phyloP scores from a whole-genome alignment of 2,113 vertebrate species.

The Chascanopsetta lugubris region DNA sequence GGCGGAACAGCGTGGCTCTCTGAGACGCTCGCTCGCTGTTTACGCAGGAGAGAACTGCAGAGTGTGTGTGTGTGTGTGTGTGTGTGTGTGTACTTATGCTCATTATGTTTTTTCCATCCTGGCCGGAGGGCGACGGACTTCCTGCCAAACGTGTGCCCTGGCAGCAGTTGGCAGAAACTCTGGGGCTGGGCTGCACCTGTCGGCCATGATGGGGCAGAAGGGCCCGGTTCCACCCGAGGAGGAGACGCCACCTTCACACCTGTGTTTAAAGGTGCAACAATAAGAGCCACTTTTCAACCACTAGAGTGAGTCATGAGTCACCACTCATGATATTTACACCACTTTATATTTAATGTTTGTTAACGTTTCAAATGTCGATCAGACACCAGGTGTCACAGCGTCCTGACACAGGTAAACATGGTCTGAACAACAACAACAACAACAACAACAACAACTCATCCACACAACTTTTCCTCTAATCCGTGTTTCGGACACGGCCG shows the following conservation, averaged over 20 bases:
- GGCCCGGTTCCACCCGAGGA: slow-evolving; percentile 37
- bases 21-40: slow-evolving; percentile 12
- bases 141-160: slow-evolving; percentile 53
- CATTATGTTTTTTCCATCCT: slow-evolving; percentile 61
- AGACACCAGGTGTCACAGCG: no score
- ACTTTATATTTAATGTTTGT: no score
- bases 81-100: slow-evolving; percentile 20
- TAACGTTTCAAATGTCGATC: no score
- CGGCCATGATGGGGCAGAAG: slow-evolving; percentile 31
- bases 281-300: no score
- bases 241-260: no score
- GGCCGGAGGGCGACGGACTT: slow-evolving; percentile 21
- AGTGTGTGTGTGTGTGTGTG: slow-evolving; percentile 14
- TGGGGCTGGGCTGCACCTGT: slow-evolving; percentile 60
- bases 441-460: no score
- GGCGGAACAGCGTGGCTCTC: no score
- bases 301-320: no score
- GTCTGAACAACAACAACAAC: no score
- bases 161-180: slow-evolving; percentile 57
- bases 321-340: no score
- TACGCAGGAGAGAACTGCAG: slow-evolving; percentile 28
- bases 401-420: no score
- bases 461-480: neutral
- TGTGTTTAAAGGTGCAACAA: no score
- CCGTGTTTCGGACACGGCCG: slow-evolving; percentile 19